Evolutionary conservation across 1,140 invertebrate genomes (phyloP).

Genomic region (Aphaenogaster rudis): DNA sequence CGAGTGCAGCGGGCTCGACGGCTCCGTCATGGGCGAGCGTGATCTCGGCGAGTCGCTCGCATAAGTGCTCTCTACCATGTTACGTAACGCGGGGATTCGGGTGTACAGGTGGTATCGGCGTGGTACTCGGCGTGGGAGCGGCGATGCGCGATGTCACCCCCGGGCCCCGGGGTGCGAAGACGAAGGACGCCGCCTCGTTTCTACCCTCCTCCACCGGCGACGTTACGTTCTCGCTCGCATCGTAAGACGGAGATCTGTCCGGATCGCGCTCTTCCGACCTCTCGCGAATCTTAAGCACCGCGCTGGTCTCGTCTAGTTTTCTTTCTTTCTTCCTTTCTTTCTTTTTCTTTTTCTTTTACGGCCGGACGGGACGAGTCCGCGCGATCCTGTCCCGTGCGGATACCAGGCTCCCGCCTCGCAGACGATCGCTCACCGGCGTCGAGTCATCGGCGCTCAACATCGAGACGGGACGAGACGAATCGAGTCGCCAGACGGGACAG

Average conservation of each 20-base stretch:
- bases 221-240: constrained; percentile 28
- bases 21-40: constrained; percentile 84
- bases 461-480: neutral
- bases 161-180: neutral
- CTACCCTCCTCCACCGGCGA: constrained; percentile 2
- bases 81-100: constrained; percentile 35
- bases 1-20: constrained; percentile 80
- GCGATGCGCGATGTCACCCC: no score
- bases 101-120: neutral
- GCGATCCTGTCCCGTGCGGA: neutral
- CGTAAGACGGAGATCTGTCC: neutral
- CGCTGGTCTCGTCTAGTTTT: no score
- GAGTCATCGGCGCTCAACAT: neutral
- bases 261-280: neutral
- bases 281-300: neutral
- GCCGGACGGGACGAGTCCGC: neutral
- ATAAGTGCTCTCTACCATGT: constrained; percentile 85
- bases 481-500: neutral
- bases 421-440: constrained; percentile 1
- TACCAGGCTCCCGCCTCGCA: neutral
- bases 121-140: neutral
- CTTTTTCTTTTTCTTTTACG: neutral
- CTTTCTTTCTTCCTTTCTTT: neutral
- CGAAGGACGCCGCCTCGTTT: constrained; percentile 10
- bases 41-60: constrained; percentile 83